These are phyloP conservation scores for Apamea monoglypha DNA, from an alignment of 2,888 invertebrate species.

Conservation along the genomic window DNA sequence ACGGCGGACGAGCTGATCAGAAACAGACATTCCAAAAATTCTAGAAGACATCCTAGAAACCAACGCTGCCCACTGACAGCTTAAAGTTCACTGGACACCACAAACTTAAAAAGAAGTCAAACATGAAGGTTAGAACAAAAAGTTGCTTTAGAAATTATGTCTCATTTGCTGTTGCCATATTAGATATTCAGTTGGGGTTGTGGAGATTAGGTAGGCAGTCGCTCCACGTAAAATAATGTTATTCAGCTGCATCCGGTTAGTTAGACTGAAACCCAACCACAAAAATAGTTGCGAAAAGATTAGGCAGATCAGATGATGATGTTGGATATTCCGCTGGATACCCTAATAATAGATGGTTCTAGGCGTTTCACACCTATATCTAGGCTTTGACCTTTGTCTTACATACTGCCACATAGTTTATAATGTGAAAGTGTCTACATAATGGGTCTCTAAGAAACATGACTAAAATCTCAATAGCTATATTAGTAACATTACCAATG, in stretches of 20 bases:
- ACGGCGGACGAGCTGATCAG: neutral
- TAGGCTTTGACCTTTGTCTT: neutral
- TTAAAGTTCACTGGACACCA: neutral
- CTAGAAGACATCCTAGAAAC: neutral
- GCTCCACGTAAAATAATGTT: neutral
- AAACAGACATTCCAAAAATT: neutral
- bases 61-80: neutral
- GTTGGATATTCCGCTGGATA: neutral
- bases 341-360: neutral
- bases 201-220: neutral
- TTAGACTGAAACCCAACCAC: neutral
- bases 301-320: neutral
- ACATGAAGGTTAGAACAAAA: too few species aligned
- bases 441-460: constrained; percentile 25
- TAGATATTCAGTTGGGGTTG: neutral
- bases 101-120: neutral
- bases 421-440: constrained; percentile 39
- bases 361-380: neutral
- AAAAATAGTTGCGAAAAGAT: neutral
- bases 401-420: constrained; percentile 14
- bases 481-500: constrained; percentile 37
- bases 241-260: neutral
- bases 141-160: neutral
- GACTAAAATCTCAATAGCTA: constrained; percentile 36
- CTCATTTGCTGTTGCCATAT: neutral